phyloP scores from a whole-genome alignment of 2,797 vertebrate species.

The Myoxocephalus aenaeus region DNA sequence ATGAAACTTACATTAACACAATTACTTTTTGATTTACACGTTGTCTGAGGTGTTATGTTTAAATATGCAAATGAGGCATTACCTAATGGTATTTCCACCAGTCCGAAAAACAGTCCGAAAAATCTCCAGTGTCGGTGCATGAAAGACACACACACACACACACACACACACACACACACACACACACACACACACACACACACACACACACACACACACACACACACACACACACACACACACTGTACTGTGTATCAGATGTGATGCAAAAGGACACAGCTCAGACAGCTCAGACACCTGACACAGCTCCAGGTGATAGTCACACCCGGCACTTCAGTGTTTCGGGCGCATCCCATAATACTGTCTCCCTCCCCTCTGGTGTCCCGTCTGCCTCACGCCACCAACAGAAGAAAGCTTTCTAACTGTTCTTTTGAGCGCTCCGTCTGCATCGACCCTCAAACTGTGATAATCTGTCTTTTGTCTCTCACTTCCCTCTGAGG shows the following conservation, averaged over 20 bases:
- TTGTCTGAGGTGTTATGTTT: too few species aligned
- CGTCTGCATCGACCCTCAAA: constrained; percentile 16
- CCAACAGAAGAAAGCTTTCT: not conserved
- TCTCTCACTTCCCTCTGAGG: not conserved
- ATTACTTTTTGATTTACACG: too few species aligned
- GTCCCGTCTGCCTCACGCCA: not conserved
- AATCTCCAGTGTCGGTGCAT: too few species aligned
- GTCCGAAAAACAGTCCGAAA: too few species aligned
- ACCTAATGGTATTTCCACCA: too few species aligned
- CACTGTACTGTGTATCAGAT: constrained; percentile 1
- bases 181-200: constrained; percentile 8
- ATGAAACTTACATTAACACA: too few species aligned
- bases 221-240: constrained; percentile 18
- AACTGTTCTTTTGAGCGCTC: not conserved
- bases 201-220: constrained; percentile 8
- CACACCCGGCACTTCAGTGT: not conserved
- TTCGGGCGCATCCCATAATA: not conserved
- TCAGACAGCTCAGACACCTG: constrained; percentile 27
- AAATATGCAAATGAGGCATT: too few species aligned
- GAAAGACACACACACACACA: too few species aligned
- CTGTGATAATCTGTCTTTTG: constrained; percentile 19
- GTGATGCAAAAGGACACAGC: constrained; percentile 14
- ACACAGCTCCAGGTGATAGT: constrained; percentile 13
- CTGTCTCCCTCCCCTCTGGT: not conserved
- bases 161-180: too few species aligned